Conservation (phyloP, 2,797 vertebrate species). For the Trachurus trachurus region DNA sequence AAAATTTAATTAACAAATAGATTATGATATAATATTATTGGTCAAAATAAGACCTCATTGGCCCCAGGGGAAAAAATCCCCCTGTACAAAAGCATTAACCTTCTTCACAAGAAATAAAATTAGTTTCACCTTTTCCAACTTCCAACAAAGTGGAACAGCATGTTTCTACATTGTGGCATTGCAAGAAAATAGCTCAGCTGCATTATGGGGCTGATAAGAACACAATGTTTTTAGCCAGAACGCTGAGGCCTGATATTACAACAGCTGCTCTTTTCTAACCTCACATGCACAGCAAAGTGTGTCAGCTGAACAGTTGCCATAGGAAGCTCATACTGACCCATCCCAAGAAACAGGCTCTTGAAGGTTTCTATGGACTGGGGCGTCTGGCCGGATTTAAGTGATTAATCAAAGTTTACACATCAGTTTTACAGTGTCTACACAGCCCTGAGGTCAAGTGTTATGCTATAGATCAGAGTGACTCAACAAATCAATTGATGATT, state of each 20-base stretch:
- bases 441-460: no score
- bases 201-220: neutral
- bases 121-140: neutral
- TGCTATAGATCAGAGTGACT: neutral
- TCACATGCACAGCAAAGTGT: constrained; percentile 22
- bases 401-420: constrained; percentile 34
- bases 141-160: neutral
- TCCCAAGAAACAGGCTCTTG: constrained; percentile 9
- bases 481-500: neutral
- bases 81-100: no score
- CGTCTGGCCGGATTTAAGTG: constrained; percentile 3
- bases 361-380: neutral
- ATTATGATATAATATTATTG: neutral
- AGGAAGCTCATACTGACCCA: neutral
- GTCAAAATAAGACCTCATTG: neutral
- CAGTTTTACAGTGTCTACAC: constrained; percentile 1
- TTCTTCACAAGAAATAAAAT: neutral
- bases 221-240: neutral
- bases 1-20: neutral
- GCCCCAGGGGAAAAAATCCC: neutral
- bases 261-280: neutral
- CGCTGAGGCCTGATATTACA: neutral
- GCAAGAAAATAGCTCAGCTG: neutral
- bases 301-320: constrained; percentile 27
- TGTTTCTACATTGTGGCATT: neutral